phyloP scores from a whole-genome alignment of 2,113 vertebrate genomes.

The Tinamus guttatus region DNA sequence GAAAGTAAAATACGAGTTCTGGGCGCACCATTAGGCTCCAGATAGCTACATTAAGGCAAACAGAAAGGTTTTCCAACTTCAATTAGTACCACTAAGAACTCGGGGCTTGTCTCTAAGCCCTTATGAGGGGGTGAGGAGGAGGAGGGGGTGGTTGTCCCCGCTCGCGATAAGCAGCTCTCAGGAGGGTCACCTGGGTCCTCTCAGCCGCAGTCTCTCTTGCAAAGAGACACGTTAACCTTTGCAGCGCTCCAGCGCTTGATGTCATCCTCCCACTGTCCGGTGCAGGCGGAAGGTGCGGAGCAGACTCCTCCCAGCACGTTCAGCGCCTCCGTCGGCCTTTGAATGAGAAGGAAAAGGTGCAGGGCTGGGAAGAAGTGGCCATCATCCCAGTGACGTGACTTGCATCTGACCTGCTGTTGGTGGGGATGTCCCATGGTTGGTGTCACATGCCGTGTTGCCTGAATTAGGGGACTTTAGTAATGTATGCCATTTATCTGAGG shows the following conservation, averaged over 20 bases:
- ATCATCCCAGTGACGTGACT: background rate
- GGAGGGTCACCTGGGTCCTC: background rate
- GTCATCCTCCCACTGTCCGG: background rate
- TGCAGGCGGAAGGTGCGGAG: background rate
- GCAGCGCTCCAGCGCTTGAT: background rate
- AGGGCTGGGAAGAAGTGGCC: background rate
- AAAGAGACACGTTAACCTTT: background rate
- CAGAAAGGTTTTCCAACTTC: background rate
- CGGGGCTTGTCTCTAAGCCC: background rate
- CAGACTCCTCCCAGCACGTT: background rate
- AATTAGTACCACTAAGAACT: background rate
- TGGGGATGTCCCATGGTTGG: constrained; percentile 42
- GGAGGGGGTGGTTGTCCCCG: background rate
- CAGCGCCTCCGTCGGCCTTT: background rate
- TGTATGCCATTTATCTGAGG: constrained; percentile 9
- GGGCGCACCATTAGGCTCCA: background rate
- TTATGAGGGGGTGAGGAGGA: background rate
- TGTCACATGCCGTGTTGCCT: background rate
- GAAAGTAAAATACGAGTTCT: background rate
- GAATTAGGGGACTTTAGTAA: constrained; percentile 65
- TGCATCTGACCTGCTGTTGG: background rate
- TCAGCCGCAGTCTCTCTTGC: background rate
- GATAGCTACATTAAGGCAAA: background rate
- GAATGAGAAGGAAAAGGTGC: background rate
- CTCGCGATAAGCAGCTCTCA: background rate